Percentiles rank a stretch among this genome's conserved stretches.
phyloP scores from a whole-genome alignment of 2,888 invertebrate genomes.

The Dicranocentrus wangi region DNA sequence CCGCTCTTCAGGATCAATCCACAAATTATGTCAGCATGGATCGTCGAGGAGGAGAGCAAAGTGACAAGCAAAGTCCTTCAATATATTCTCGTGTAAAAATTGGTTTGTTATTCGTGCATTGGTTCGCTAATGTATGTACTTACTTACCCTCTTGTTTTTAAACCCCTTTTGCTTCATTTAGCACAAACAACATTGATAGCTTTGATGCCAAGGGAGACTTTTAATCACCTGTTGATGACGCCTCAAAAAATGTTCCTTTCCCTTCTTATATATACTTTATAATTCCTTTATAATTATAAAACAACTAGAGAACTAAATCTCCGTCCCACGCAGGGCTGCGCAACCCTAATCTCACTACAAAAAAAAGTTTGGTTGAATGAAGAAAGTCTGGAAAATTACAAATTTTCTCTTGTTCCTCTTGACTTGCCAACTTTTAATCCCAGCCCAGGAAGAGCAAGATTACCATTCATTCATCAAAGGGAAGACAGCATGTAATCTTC shows the following conservation, averaged over 20 bases:
- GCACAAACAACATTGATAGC: too few relatives aligned
- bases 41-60: too few relatives aligned
- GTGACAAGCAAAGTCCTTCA: too few relatives aligned
- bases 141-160: too few relatives aligned
- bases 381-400: slow-evolving; percentile 16
- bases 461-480: slow-evolving; percentile 42
- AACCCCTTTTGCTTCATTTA: too few relatives aligned
- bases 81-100: too few relatives aligned
- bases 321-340: too few relatives aligned
- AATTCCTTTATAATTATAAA: slow-evolving; percentile 51
- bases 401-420: slow-evolving; percentile 1
- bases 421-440: slow-evolving; percentile 49
- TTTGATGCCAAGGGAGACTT: too few relatives aligned
- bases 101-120: too few relatives aligned
- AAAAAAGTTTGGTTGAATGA: not conserved
- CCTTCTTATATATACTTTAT: not conserved
- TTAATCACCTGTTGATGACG: slow-evolving; percentile 42
- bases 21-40: too few relatives aligned
- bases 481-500: slow-evolving; percentile 13
- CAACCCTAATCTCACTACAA: slow-evolving; percentile 25
- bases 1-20: too few relatives aligned
- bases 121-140: too few relatives aligned
- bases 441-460: slow-evolving; percentile 25
- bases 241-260: not conserved
- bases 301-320: not conserved